Conservation (phyloP, 1,140 invertebrate species). For the Pogonus chalceus region DNA sequence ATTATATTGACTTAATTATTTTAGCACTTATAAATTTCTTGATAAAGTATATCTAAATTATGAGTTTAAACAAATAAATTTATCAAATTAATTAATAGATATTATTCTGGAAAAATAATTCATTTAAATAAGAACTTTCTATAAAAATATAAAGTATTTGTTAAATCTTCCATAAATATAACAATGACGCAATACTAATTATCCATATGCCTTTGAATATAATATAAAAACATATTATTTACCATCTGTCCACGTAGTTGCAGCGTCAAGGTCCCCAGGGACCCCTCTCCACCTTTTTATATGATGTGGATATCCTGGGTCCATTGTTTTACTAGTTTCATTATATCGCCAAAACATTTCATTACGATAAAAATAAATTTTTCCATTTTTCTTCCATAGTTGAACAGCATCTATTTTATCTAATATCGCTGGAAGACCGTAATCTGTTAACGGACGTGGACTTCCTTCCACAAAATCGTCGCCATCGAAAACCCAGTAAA, state of each 20-base stretch:
- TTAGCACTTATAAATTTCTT: too few species aligned
- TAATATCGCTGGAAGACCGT: constrained; percentile 51
- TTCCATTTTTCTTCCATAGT: constrained; percentile 48
- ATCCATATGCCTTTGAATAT: neutral
- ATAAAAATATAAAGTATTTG: constrained; percentile 1
- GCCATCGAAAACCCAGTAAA: constrained; percentile 59
- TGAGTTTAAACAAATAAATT: too few species aligned
- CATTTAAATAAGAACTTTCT: neutral
- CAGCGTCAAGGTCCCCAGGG: constrained; percentile 51
- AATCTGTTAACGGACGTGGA: constrained; percentile 45
- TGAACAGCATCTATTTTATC: constrained; percentile 60
- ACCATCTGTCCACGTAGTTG: constrained; percentile 52
- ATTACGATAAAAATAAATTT: constrained; percentile 48
- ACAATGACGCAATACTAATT: neutral
- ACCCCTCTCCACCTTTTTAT: constrained; percentile 58
- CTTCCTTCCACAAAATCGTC: constrained; percentile 43
- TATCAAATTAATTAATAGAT: constrained; percentile 7
- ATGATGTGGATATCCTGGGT: constrained; percentile 53
- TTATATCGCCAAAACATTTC: constrained; percentile 60
- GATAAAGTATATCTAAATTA: too few species aligned
- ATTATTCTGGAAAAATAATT: neutral
- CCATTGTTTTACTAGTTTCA: constrained; percentile 44
- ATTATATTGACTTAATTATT: too few species aligned
- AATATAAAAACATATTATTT: too few species aligned
- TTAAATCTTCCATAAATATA: neutral